Evolutionary conservation across 2,113 vertebrate genomes (phyloP).

Genomic region (Rhinolophus ferrumequinum): DNA sequence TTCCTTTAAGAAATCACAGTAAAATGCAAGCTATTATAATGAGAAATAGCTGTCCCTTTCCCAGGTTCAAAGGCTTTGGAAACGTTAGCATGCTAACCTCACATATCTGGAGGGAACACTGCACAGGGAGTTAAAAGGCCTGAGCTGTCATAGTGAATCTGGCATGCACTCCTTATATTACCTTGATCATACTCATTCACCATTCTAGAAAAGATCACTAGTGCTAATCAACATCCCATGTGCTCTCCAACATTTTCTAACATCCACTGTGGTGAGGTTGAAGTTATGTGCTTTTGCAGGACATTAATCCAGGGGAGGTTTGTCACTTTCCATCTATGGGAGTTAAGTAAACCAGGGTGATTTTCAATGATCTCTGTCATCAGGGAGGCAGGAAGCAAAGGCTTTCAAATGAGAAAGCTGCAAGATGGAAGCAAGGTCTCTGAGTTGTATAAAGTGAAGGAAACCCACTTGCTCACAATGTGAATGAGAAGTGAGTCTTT

Average conservation of each 20-base stretch:
- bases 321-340: neutral
- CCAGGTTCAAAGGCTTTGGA: neutral
- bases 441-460: neutral
- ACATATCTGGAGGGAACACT: neutral
- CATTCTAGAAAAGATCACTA: neutral
- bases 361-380: neutral
- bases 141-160: neutral
- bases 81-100: neutral
- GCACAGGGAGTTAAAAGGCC: neutral
- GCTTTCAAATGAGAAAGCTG: neutral
- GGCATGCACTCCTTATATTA: neutral
- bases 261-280: neutral
- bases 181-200: neutral
- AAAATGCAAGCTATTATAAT: neutral
- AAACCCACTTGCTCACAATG: neutral
- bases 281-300: neutral
- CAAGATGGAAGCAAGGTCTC: neutral
- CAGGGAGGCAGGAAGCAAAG: neutral
- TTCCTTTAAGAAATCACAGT: constrained; percentile 30
- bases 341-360: neutral
- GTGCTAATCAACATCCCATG: neutral
- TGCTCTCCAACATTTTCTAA: neutral
- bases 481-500: neutral
- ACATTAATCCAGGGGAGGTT: neutral
- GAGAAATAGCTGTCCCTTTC: neutral